Base-by-base conservation (phyloP, 1,140 invertebrate genomes). In the Zeugodacus cucurbitae region DNA sequence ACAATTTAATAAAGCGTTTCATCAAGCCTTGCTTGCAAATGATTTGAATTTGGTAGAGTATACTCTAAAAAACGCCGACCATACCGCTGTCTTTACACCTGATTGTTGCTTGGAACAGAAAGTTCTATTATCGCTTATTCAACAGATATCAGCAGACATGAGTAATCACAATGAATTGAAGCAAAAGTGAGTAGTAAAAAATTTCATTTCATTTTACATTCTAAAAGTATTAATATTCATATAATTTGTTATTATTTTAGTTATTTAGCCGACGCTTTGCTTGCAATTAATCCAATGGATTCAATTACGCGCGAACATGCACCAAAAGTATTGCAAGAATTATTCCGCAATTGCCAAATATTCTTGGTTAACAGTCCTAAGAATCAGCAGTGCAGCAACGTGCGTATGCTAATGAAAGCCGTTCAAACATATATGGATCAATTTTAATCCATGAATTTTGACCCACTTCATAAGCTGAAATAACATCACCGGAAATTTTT, bases 91-190 rank as follows among this genome's bases (percentile, higher is more conserved):
- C 22, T 98, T 99, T 94, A 94, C 94, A 11, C 94, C 95, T 85
- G 95, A 96, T 1, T 97, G 96, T 92, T 94, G 96, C 20, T 94
- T 98, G 20, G 96, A 96, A 87, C 98, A 98, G 91, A 97, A 97
- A 90, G 97, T 98, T 59, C 94, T 99, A 86, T 94, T 99, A 41
- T 98, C 98, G 1, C 95, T 99, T 3, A 97, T 99, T 89, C 98
- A 98, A 93, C 98, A 99, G 92, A 95, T 99, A 4, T 97, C 97
- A 5, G 96, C 97, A 2, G 97, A 99, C 93, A 95, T 99, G 93
- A 95, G 94, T 41, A 95, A 96, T 87, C 96, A 98, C 90, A 97
- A 97, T n/a, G 97, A 97, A 90, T 94, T 98, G 6, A 99, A 98
- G 93, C 95, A 97, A 89, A 97, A 96, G 97, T 98, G 94, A 90